Evolutionary conservation across 1,140 invertebrate genomes (phyloP).

Genomic region (Macrotrachela quadricornifera): DNA sequence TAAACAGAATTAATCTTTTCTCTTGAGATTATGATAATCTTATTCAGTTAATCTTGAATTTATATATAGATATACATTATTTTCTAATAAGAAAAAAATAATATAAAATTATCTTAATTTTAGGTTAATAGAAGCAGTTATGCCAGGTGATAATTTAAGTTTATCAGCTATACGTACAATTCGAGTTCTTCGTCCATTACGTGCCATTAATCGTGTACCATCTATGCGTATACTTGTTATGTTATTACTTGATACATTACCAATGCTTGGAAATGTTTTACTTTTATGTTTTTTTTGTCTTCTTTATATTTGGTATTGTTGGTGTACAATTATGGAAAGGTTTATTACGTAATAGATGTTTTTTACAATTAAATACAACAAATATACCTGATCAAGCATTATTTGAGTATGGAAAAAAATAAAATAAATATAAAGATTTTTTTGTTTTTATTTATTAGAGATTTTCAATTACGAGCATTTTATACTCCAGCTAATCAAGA

Average conservation of each 20-base stretch:
- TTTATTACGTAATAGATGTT: slow-evolving; percentile 74
- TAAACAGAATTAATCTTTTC: too few relatives aligned
- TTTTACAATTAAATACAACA: slow-evolving; percentile 22
- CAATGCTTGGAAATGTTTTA: slow-evolving; percentile 94
- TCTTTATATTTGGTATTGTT: slow-evolving; percentile 99
- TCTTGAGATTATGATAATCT: too few relatives aligned
- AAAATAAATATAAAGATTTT: too few relatives aligned
- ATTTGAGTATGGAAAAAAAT: too few relatives aligned
- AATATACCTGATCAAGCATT: too few relatives aligned
- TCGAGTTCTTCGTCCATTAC: slow-evolving; percentile 70
- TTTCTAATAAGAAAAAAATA: neutral
- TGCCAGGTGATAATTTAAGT: slow-evolving; percentile 88
- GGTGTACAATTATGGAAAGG: slow-evolving; percentile 98
- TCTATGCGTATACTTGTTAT: slow-evolving; percentile 96
- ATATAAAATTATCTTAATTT: slow-evolving; percentile 19
- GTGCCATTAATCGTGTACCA: slow-evolving; percentile 97
- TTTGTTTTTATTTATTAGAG: too few relatives aligned
- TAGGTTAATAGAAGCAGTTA: slow-evolving; percentile 73
- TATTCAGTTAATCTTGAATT: too few relatives aligned
- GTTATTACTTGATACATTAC: slow-evolving; percentile 90
- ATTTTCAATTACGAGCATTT: slow-evolving; percentile 14
- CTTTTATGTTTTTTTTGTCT: slow-evolving; percentile 95
- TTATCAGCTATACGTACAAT: slow-evolving; percentile 91
- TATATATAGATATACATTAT: too few relatives aligned
- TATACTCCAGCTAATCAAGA: slow-evolving; percentile 43